These are phyloP conservation scores for Homalodisca vitripennis DNA, from an alignment of 1,140 invertebrate genomes.

Conservation along the genomic window DNA sequence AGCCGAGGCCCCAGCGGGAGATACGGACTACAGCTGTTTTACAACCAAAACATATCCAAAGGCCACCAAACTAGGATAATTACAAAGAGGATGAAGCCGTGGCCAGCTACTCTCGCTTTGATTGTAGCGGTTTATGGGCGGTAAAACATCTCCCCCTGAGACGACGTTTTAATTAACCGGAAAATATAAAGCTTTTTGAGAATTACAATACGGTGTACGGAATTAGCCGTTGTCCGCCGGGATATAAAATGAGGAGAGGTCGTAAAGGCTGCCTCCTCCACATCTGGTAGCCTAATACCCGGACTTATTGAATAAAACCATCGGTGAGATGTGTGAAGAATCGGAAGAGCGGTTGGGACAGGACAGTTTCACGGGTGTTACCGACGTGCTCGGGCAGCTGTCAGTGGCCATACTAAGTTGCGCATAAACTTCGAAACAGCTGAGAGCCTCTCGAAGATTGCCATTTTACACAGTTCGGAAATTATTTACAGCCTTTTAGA, in stretches of 20 bases:
- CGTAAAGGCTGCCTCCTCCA: not conserved
- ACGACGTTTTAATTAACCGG: conserved; percentile 20
- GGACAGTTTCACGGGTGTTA: not conserved
- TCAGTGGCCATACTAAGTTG: not conserved
- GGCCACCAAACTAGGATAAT: conserved; percentile 26
- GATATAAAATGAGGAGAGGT: not conserved
- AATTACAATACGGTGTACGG: conserved; percentile 17
- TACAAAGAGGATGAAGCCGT: conserved; percentile 14
- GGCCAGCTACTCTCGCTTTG: not conserved
- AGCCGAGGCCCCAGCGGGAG: not conserved
- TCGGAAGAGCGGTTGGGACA: too few relatives aligned
- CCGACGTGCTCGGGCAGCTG: not conserved
- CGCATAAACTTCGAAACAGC: not conserved
- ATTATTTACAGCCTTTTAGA: too few relatives aligned
- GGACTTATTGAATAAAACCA: not conserved
- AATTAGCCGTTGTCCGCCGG: not conserved
- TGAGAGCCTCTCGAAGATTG: too few relatives aligned
- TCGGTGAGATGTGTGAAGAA: too few relatives aligned
- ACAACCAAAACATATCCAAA: conserved; percentile 20
- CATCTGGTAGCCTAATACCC: not conserved
- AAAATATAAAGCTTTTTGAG: conserved; percentile 23
- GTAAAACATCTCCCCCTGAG: conserved; percentile 12
- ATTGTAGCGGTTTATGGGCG: conserved; percentile 13
- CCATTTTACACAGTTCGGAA: too few relatives aligned
- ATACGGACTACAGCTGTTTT: conserved; percentile 19